Evolutionary conservation across 2,113 vertebrate species (phyloP).

Genomic region (Ploceus nigricollis): DNA sequence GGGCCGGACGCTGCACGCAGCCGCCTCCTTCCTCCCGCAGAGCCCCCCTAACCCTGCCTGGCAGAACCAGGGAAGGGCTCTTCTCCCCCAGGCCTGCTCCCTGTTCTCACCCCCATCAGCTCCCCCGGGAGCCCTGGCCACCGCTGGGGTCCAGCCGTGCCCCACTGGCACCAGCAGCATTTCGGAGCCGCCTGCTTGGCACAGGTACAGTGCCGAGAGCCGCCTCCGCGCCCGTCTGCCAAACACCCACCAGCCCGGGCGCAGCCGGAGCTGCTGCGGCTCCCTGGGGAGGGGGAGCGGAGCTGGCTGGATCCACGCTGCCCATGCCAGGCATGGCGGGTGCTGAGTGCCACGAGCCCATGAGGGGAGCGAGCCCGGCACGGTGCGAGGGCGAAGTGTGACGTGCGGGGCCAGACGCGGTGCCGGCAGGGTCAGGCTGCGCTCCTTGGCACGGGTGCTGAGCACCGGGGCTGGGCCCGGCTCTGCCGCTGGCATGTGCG

Average conservation of each 20-base stretch:
- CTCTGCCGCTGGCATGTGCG: background rate
- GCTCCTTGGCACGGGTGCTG: background rate
- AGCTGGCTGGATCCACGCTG: background rate
- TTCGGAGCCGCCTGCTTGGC: background rate
- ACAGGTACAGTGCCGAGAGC: background rate
- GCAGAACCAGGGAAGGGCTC: background rate
- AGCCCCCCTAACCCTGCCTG: background rate
- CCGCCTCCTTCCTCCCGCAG: background rate
- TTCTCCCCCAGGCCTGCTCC: background rate
- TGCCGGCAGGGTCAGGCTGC: background rate
- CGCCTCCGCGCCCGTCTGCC: background rate
- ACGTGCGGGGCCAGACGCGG: rapidly evolving
- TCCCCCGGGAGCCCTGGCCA: rapidly evolving
- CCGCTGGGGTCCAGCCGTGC: background rate
- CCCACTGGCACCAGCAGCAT: background rate
- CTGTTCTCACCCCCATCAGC: rapidly evolving
- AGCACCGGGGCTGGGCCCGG: background rate
- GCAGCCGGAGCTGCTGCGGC: background rate
- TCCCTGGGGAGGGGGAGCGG: background rate
- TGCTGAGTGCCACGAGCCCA: background rate
- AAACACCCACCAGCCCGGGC: background rate
- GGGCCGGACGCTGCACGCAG: rapidly evolving
- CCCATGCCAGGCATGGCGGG: rapidly evolving
- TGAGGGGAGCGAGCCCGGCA: rapidly evolving
- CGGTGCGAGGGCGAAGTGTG: rapidly evolving